Evolutionary conservation across 2,888 invertebrate genomes (phyloP), one percentile per base, ranked within the genome.

Genomic region (Drosophila histrio): DNA sequence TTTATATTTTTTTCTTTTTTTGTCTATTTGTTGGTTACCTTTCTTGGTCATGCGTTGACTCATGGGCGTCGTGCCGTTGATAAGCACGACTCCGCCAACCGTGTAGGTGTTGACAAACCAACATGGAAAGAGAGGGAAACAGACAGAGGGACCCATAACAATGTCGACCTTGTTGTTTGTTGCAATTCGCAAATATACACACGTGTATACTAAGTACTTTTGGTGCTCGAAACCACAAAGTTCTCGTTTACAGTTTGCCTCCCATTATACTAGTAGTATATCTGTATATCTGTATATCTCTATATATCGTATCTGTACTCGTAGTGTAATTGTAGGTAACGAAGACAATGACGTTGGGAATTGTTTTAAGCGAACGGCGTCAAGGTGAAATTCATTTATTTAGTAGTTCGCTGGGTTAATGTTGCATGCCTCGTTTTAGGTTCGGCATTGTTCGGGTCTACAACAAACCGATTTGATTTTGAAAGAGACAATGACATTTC

Each of bases 311-410:
- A 41, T 11, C 34, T 43, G 9, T 53, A 64, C n/a, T 59, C 47
- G 26, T 30, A 64, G 66, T 58, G 50, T 39, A 56, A n/a, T n/a
- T n/a, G n/a, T n/a, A 46, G 75, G 67, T 47, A 75, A 68, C 32
- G 53, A 65, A 81, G 72, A 78, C 77, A 73, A 75, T 87, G 85
- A 87, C 82, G 87, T 82, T 75, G 76, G 49, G 39, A 61, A 71
- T 69, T 70, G 68, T 76, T 50, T 43, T 21, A 32, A 68, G 62
- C 58, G 46, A 41, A 41, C 69, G 58, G 72, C 79, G 61, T 88
- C 88, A 87, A 87, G 86, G 86, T 87, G 86, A 87, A 78, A 88
- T 87, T 74, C 73, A 88, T 87, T 87, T 86, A 84, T 59, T 71
- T 64, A 59, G 69, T 64, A 59, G 69, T 69, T 82, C 64, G 84